phyloP scores from a whole-genome alignment of 2,797 vertebrate genomes.

The Enteromius unitaeniatus region DNA sequence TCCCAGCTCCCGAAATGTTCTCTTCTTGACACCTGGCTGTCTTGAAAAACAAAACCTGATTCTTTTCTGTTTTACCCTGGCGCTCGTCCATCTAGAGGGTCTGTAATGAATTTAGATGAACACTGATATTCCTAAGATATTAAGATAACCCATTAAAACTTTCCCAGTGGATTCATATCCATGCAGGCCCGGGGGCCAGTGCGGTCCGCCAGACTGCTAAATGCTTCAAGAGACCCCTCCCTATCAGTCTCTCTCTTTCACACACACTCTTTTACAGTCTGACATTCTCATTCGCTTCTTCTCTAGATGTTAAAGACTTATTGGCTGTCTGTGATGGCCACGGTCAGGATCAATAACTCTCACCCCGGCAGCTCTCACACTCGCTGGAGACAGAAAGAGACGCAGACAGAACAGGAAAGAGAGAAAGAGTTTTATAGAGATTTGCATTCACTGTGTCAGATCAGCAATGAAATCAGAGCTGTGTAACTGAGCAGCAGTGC shows the following conservation, averaged over 20 bases:
- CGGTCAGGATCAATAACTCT: slow-evolving; percentile 50
- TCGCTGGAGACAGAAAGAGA: slow-evolving; percentile 20
- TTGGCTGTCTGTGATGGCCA: slow-evolving; percentile 27
- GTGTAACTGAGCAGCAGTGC: slow-evolving; percentile 14
- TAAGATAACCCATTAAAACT: slow-evolving; percentile 45
- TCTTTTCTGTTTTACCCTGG: slow-evolving; percentile 31
- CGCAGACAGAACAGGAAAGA: slow-evolving; percentile 9
- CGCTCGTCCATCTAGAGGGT: slow-evolving; percentile 20
- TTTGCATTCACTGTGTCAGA: slow-evolving; percentile 38
- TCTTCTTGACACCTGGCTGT: slow-evolving; percentile 37
- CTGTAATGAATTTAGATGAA: slow-evolving; percentile 51
- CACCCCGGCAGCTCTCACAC: slow-evolving; percentile 17
- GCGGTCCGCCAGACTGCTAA: slow-evolving; percentile 32
- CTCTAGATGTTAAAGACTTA: slow-evolving; percentile 45
- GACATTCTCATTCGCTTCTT: slow-evolving; percentile 33
- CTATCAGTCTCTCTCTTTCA: slow-evolving; percentile 13
- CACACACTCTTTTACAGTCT: background rate
- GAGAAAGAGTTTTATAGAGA: slow-evolving; percentile 20
- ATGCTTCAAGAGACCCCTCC: slow-evolving; percentile 42
- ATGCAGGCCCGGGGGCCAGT: slow-evolving; percentile 28
- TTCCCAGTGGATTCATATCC: slow-evolving; percentile 48
- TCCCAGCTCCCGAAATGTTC: background rate
- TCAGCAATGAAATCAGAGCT: slow-evolving; percentile 42
- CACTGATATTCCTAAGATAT: slow-evolving; percentile 50
- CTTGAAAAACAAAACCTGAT: slow-evolving; percentile 43